phyloP scores from a whole-genome alignment of 2,113 vertebrate species.

The Pteropus alecto region DNA sequence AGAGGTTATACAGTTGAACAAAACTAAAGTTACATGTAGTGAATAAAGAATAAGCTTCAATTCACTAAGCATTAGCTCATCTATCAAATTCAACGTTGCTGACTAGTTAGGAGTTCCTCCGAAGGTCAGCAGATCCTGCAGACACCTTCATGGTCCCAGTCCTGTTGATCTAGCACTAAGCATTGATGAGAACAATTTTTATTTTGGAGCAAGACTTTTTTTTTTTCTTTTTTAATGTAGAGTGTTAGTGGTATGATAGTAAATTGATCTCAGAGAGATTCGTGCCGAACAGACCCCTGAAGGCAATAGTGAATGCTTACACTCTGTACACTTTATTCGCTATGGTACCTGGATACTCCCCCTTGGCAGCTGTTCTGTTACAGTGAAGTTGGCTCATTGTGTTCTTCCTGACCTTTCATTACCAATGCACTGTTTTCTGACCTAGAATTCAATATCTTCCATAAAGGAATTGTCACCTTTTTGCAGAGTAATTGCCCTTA shows the following conservation, averaged over 20 bases:
- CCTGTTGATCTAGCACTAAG: constrained; percentile 41
- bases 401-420: constrained; percentile 5
- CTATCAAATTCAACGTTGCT: constrained; percentile 56
- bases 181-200: background rate
- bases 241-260: constrained; percentile 40
- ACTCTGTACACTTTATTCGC: background rate
- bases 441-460: constrained; percentile 70
- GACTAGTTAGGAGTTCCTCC: constrained; percentile 66
- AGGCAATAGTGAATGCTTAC: background rate
- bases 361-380: background rate
- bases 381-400: background rate
- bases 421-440: constrained; percentile 55
- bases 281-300: constrained; percentile 1
- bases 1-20: constrained; percentile 58
- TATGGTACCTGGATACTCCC: background rate
- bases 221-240: constrained; percentile 15
- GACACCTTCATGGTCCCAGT: background rate
- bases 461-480: constrained; percentile 63
- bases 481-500: constrained; percentile 65
- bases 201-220: background rate
- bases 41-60: constrained; percentile 73
- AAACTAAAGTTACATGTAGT: constrained; percentile 44
- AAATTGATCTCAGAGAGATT: constrained; percentile 53
- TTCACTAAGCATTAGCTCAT: constrained; percentile 64
- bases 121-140: constrained; percentile 61